Evolutionary conservation across 1,140 invertebrate genomes (phyloP).

Genomic region (Aricia agestis): DNA sequence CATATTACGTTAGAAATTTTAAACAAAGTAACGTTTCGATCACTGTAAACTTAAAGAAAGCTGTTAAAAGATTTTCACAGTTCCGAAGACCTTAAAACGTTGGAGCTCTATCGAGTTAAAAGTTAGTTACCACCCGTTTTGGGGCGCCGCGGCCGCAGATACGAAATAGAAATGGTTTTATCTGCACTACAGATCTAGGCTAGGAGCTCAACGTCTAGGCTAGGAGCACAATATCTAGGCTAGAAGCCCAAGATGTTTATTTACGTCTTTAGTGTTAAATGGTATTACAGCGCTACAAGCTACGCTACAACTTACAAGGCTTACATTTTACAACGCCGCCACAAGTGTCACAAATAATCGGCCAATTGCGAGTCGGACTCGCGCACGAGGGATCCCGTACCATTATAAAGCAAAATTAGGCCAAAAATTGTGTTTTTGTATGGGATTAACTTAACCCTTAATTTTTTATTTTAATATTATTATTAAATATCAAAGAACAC

Average conservation of each 20-base stretch:
- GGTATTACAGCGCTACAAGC: no score
- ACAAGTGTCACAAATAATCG: no score
- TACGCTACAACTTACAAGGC: no score
- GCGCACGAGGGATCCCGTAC: no score
- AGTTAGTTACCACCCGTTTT: background rate
- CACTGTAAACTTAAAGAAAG: background rate
- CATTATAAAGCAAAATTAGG: no score
- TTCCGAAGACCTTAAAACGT: slow-evolving; percentile 1
- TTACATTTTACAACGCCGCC: no score
- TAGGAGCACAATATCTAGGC: background rate
- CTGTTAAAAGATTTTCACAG: slow-evolving; percentile 7
- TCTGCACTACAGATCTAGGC: background rate
- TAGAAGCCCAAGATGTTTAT: background rate
- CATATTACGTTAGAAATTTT: background rate
- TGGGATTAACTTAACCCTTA: no score
- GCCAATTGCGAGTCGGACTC: no score
- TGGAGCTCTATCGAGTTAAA: slow-evolving; percentile 4
- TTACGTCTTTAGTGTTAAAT: no score
- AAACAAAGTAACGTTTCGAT: background rate
- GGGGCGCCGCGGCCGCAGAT: background rate
- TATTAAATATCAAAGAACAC: no score
- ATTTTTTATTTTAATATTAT: no score
- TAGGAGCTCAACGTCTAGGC: background rate
- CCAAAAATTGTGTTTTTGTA: no score
- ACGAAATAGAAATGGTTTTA: background rate